phyloP scores from a whole-genome alignment of 2,113 vertebrate genomes.

The Onychostruthus taczanowskii region DNA sequence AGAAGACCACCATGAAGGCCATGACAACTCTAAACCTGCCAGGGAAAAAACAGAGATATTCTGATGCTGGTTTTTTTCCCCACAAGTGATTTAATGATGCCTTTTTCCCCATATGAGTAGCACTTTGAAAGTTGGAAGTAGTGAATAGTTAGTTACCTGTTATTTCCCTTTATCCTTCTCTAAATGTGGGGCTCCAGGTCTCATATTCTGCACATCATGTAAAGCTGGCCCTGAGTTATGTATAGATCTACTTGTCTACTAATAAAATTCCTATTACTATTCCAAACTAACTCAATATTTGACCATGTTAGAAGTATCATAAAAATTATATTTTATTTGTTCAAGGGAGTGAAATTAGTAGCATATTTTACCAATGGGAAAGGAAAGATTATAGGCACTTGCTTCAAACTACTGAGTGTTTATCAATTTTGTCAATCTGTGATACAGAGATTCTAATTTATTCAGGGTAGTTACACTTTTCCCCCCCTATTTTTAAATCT shows the following conservation, averaged over 20 bases:
- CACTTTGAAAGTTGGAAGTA: neutral
- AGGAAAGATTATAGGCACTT: neutral
- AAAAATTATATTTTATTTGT: neutral
- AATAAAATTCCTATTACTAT: neutral
- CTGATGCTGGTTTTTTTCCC: neutral
- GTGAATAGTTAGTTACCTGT: neutral
- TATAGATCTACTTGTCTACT: neutral
- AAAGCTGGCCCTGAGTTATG: neutral
- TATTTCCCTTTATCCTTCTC: neutral
- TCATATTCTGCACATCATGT: neutral
- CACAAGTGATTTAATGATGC: fast-evolving
- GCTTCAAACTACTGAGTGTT: neutral
- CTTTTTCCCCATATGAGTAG: neutral
- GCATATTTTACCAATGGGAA: neutral
- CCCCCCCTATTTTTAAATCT: neutral
- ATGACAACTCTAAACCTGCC: neutral
- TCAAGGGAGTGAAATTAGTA: neutral
- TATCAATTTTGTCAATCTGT: neutral
- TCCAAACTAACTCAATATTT: neutral
- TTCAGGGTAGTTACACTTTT: neutral
- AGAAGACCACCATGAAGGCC: neutral
- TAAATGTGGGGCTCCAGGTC: neutral
- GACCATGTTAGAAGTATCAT: neutral
- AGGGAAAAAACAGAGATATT: neutral
- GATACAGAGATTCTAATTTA: neutral